A percentile compares a stretch with the other conserved stretches of the same genome.
Evolutionary conservation across 2,113 vertebrate genomes (phyloP).

Genomic region (Bufo bufo): DNA sequence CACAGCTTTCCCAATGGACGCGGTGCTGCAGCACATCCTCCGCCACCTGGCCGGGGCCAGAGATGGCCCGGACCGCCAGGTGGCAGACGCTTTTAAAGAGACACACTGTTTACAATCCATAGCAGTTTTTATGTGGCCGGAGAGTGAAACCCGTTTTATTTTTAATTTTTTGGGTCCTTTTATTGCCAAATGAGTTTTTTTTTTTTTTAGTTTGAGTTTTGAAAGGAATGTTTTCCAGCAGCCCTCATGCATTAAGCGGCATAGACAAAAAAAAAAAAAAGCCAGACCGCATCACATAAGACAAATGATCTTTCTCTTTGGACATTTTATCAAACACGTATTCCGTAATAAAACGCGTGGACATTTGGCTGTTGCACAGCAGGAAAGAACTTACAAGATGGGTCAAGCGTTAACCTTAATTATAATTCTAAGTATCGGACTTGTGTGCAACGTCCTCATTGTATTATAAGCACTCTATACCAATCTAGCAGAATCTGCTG

Average conservation of each 20-base stretch:
- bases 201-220: slow-evolving; percentile 55
- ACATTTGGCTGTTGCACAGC: slow-evolving; percentile 52
- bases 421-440: slow-evolving; percentile 66
- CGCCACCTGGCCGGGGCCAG: slow-evolving; percentile 77
- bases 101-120: slow-evolving; percentile 66
- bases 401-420: slow-evolving; percentile 63
- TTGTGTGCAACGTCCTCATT: slow-evolving; percentile 70
- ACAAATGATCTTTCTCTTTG: slow-evolving; percentile 62
- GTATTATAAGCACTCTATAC: slow-evolving; percentile 16
- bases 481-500: slow-evolving; percentile 61
- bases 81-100: slow-evolving; percentile 79
- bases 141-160: slow-evolving; percentile 38
- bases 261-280: slow-evolving; percentile 23
- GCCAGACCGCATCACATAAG: slow-evolving; percentile 33
- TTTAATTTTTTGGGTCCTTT: slow-evolving; percentile 24
- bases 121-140: slow-evolving; percentile 62
- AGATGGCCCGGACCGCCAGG: slow-evolving; percentile 78
- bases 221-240: slow-evolving; percentile 60
- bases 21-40: slow-evolving; percentile 73
- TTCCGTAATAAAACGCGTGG: slow-evolving; percentile 63
- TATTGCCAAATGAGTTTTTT: slow-evolving; percentile 54
- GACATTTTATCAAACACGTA: slow-evolving; percentile 66
- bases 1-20: slow-evolving; percentile 82
- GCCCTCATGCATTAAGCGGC: slow-evolving; percentile 65
- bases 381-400: slow-evolving; percentile 55